Percentiles rank a stretch among this genome's conserved stretches.
These are phyloP conservation scores for Drosophila albomicans DNA, from an alignment of 1,140 invertebrate species.

Conservation along the genomic window DNA sequence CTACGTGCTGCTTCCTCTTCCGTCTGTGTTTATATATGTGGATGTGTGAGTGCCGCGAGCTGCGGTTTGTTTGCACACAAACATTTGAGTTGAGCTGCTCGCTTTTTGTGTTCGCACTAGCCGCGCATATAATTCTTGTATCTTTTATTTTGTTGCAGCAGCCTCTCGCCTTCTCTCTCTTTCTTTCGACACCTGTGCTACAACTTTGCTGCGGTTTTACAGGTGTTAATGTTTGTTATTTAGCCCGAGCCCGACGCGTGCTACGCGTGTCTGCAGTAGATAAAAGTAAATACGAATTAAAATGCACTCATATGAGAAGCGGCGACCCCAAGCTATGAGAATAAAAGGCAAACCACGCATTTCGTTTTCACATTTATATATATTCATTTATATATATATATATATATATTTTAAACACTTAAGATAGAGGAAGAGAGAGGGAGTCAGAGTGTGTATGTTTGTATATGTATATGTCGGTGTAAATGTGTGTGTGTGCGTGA, in stretches of 20 bases:
- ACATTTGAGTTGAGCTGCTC: conserved; percentile 68
- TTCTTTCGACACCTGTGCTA: conserved; percentile 56
- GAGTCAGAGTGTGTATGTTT: conserved; percentile 16
- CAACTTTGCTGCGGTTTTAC: conserved; percentile 62
- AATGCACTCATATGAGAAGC: conserved; percentile 1
- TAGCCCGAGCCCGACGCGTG: conserved; percentile 10
- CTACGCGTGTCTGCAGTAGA: conserved; percentile 68
- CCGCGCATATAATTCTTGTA: conserved; percentile 44
- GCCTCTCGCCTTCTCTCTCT: neutral
- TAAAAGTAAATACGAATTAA: conserved; percentile 51
- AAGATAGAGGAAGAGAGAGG: conserved; percentile 38
- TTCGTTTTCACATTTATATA: conserved; percentile 76
- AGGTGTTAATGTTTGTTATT: conserved; percentile 76
- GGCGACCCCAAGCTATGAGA: neutral
- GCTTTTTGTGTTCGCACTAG: conserved; percentile 43
- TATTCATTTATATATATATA: conserved; percentile 4
- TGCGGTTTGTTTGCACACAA: conserved; percentile 73
- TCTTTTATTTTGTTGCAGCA: conserved; percentile 54
- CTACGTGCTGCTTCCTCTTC: neutral
- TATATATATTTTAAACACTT: conserved; percentile 68
- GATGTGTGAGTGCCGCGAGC: conserved; percentile 27
- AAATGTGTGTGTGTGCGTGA: conserved; percentile 30
- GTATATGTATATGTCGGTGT: conserved; percentile 9
- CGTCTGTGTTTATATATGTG: conserved; percentile 5
- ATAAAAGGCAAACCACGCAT: conserved; percentile 38